phyloP scores from a whole-genome alignment of 35 echinoderm and acorn worm species.

The Apostichopus japonicus region DNA sequence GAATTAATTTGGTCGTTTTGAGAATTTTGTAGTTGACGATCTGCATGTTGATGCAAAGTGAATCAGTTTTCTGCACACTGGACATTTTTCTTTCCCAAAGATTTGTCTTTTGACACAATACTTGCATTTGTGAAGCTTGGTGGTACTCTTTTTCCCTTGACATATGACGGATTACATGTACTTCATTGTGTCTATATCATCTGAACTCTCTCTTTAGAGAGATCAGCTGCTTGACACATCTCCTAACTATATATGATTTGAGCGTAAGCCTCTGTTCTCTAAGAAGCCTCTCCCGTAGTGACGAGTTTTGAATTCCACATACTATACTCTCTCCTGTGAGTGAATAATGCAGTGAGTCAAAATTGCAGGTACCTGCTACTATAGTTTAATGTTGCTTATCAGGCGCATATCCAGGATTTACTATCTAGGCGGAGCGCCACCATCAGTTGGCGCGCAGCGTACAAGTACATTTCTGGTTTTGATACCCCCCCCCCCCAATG shows the following conservation, averaged over 20 bases:
- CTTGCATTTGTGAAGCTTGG: too few relatives aligned
- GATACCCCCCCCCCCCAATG: too few relatives aligned
- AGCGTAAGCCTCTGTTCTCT: constrained; percentile 12
- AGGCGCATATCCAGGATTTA: too few relatives aligned
- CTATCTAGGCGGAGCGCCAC: too few relatives aligned
- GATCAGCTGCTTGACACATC: constrained; percentile 49
- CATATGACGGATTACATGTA: not conserved
- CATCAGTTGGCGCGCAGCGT: too few relatives aligned
- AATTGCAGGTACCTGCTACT: not conserved
- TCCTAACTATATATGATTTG: not conserved
- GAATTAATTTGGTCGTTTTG: not conserved
- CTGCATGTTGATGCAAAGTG: not conserved
- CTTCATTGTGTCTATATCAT: not conserved
- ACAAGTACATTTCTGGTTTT: too few relatives aligned
- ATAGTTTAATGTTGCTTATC: too few relatives aligned
- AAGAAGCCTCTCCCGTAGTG: not conserved
- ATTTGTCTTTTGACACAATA: too few relatives aligned
- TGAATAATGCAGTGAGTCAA: not conserved
- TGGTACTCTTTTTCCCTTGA: too few relatives aligned
- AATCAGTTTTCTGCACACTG: too few relatives aligned
- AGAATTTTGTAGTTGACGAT: not conserved
- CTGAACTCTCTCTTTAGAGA: constrained; percentile 42
- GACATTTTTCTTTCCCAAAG: too few relatives aligned
- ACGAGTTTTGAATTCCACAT: not conserved
- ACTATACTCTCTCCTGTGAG: not conserved